phyloP scores from a whole-genome alignment of 2,797 vertebrate species.

The Eulemur mongoz region DNA sequence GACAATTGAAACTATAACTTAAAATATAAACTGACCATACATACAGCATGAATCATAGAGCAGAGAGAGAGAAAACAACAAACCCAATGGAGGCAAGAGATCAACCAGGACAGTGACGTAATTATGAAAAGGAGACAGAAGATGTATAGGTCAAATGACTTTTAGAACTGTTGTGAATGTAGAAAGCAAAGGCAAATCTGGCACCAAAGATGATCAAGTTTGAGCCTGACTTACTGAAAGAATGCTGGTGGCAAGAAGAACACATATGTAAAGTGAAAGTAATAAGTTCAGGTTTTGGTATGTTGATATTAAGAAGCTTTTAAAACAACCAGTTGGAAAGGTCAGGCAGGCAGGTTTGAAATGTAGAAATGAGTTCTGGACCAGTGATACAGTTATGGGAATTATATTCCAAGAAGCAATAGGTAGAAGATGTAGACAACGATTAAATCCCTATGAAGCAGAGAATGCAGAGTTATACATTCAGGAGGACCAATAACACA shows the following conservation, averaged over 20 bases:
- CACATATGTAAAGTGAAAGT: neutral
- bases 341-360: neutral
- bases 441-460: neutral
- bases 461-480: neutral
- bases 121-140: neutral
- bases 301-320: neutral
- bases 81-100: neutral
- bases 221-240: neutral
- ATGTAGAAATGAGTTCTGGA: neutral
- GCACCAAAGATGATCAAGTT: neutral
- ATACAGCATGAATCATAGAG: neutral
- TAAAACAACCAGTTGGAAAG: neutral
- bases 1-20: neutral
- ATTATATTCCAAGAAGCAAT: neutral
- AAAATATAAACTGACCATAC: neutral
- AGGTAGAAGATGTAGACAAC: neutral
- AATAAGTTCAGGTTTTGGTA: neutral
- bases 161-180: neutral
- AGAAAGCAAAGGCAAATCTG: neutral
- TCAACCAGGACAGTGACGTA: too few species aligned
- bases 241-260: neutral
- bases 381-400: neutral
- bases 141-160: neutral
- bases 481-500: neutral
- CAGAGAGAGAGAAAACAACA: neutral